Evolutionary conservation across 2,888 invertebrate species (phyloP).

Genomic region (Camptogramma bilineatum): DNA sequence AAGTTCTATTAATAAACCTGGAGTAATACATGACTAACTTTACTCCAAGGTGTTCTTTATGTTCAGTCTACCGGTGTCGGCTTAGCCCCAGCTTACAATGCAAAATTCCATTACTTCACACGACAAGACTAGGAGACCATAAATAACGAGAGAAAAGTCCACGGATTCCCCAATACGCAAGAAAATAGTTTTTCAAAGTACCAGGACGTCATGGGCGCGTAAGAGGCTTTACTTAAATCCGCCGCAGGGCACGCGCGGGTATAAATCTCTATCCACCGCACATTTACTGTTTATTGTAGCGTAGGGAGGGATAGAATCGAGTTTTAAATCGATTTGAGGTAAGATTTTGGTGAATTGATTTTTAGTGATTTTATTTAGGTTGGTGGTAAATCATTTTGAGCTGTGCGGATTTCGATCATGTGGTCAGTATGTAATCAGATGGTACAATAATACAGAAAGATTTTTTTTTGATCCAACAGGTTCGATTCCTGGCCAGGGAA

Average conservation of each 20-base stretch:
- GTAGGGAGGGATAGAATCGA: conserved; percentile 38
- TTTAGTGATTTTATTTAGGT: no score
- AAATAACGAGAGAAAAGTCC: conserved; percentile 31
- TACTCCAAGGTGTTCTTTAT: no score
- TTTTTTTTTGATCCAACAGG: no score
- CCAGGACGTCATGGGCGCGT: conserved; percentile 58
- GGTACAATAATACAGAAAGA: no score
- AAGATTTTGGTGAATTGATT: neutral
- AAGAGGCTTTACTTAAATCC: conserved; percentile 67
- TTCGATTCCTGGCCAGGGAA: no score
- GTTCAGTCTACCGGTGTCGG: neutral
- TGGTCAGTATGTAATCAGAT: no score
- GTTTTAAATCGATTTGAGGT: conserved; percentile 21
- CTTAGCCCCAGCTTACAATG: neutral
- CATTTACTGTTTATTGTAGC: conserved; percentile 53
- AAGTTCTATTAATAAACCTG: no score
- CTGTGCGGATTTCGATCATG: no score
- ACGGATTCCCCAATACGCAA: conserved; percentile 32
- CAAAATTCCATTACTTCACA: conserved; percentile 16
- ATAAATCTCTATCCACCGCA: conserved; percentile 56
- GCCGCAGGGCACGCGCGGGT: conserved; percentile 55
- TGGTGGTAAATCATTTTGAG: no score
- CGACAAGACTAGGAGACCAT: conserved; percentile 26
- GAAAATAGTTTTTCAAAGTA: conserved; percentile 65
- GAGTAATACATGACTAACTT: no score